Evolutionary conservation across 1,140 invertebrate genomes (phyloP), one percentile per base, ranked within the genome.

Genomic region (Pinna nobilis): DNA sequence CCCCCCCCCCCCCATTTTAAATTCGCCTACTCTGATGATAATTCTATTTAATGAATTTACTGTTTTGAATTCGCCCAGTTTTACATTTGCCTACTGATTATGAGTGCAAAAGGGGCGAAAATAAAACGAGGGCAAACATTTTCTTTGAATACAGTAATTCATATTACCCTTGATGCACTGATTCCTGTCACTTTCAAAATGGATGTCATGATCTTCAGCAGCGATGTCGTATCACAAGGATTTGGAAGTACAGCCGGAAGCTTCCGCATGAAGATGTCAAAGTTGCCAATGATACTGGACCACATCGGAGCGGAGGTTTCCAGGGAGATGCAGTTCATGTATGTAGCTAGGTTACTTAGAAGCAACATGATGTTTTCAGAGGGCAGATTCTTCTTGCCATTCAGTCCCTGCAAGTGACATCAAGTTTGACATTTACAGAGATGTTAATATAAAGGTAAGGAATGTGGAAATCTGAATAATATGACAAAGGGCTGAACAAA

Each of bases 381-480:
- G 3, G 95, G 94, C 53, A 98, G 84, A 1, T 93, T 93, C 89
- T 98, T 98, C 87, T 94, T 95, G 0, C 93, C 93, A 89, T 97
- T 98, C 44, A 98, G 86, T 59, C 94, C 92, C 93, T 94, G 79
- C 15, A 33, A 25, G 3, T 4, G 13, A 32, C 4, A 30, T 25
- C 15, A 6, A 44, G 9, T 6, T 33, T 50, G 30, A 57, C 51
- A 94, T 95, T 89, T 99, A 97, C 49, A 99, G 91, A 11, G 99
- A 89, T 74, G 96, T 90, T 84, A 98, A 96, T 59, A 99, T 90
- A 15, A 97, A 97, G 39, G 96, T 95, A 67, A 97, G 94, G 6
- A 97, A 96, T n/a, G 88, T 97, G 98, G 47, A 99, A 77, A 87
- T 99, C 98, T 84, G 94, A 95, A 90, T 99, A 99, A 89, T 99